Evolutionary conservation across 2,797 vertebrate species (phyloP).

Genomic region (Echeneis naucrates): DNA sequence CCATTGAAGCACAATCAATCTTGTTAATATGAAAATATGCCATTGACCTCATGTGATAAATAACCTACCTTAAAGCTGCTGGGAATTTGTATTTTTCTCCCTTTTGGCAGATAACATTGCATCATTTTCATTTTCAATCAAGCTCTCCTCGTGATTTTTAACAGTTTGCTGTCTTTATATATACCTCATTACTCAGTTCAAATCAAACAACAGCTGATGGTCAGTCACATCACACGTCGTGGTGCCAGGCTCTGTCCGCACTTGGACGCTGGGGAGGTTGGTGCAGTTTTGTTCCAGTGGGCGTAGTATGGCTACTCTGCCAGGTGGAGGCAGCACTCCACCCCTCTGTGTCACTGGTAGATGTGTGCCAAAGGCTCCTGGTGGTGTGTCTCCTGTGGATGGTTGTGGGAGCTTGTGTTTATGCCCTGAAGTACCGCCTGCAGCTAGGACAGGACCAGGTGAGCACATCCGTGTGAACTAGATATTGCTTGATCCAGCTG

Average conservation of each 20-base stretch:
- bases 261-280: conserved; percentile 33
- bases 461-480: not conserved
- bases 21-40: not conserved
- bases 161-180: not conserved
- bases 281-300: conserved; percentile 42
- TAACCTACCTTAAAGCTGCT: too few relatives aligned
- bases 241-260: conserved; percentile 8
- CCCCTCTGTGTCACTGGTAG: conserved; percentile 41
- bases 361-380: conserved; percentile 58
- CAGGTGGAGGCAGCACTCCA: conserved; percentile 73
- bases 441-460: conserved; percentile 49
- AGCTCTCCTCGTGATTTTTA: not conserved
- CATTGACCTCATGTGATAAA: not conserved
- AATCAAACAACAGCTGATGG: conserved; percentile 3
- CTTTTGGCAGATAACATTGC: too few relatives aligned
- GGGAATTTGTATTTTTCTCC: not conserved
- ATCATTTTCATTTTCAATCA: not conserved
- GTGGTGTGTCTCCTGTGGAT: conserved; percentile 61
- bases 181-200: not conserved
- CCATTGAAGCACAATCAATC: not conserved
- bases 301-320: conserved; percentile 69
- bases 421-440: conserved; percentile 45
- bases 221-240: not conserved
- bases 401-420: conserved; percentile 44
- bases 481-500: not conserved